Base-by-base conservation (phyloP, 2,113 vertebrate species). In the Pteronura brasiliensis region DNA sequence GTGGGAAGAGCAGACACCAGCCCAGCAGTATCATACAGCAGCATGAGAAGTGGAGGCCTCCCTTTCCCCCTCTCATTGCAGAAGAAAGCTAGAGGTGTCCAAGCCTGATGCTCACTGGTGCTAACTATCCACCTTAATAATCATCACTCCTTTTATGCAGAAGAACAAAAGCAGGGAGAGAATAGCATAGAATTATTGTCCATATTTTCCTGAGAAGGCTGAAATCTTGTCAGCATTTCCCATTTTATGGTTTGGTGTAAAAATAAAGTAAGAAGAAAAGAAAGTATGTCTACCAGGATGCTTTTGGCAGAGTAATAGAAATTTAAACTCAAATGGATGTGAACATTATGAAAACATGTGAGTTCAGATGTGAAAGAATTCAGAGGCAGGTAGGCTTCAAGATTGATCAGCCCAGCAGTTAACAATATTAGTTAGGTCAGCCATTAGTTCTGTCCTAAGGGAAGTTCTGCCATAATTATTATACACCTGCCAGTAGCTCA, bases 21-120 rank as follows among this genome's bases (percentile, higher is more conserved):
- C 1, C 2, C 18, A 7, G 4, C 4, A 42, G 12, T 29, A 39
- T 63, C 31, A 13, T 18, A 25, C 7, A 34, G 27, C 2, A 59
- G 7, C 13, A 27, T 3, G 25, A 21, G 4, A 6, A 15, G 15
- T 17, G 18, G 39, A 44, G 36, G 8, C 4, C 17, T 36, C 34
- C 6, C 7, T 18, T 74, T 23, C 21, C 18, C 8, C 23, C 0
- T 55, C 25, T 11, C 1, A 44, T 4, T 15, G 13, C 17, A 21
- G 63, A 31, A 39, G 17, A 52, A 14, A 88, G 17, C 1, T 10
- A 11, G 42, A 39, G 27, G 14, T 67, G 11, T 25, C 34, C 18
- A 80, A 27, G 7, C 14, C 25, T 57, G 36, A 34, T 2, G 4
- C 17, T 84, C 15, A n/a, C 36, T 74, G 0, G 1, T 23, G 14